Evolutionary conservation across 2,113 vertebrate genomes (phyloP).

Genomic region (Anhinga rufa): DNA sequence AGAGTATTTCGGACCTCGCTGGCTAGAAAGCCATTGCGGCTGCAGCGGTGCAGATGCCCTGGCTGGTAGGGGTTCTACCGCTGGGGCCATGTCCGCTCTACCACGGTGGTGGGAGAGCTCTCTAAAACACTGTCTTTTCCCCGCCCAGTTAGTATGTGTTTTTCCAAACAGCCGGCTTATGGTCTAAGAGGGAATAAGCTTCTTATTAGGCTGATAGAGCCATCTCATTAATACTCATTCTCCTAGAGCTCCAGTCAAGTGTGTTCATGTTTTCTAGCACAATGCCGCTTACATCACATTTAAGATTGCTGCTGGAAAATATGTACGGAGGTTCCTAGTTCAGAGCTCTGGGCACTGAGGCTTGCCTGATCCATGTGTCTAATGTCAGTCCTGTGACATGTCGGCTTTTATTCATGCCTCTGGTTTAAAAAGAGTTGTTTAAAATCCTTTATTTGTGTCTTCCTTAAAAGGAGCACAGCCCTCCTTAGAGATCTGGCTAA

Average conservation of each 20-base stretch:
- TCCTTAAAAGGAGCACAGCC: not conserved
- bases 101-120: not conserved
- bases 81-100: rapidly evolving
- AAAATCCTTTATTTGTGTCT: not conserved
- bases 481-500: not conserved
- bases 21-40: not conserved
- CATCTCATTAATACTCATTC: not conserved
- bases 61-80: not conserved
- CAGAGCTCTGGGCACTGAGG: not conserved
- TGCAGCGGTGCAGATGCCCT: not conserved
- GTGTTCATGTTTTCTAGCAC: not conserved
- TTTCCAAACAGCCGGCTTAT: not conserved
- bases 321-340: not conserved
- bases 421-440: not conserved
- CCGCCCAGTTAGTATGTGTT: not conserved
- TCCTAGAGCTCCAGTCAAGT: not conserved
- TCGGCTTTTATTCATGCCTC: not conserved
- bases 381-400: not conserved
- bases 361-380: not conserved
- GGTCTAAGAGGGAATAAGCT: not conserved
- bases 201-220: not conserved
- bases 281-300: not conserved
- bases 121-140: not conserved
- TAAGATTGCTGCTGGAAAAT: not conserved
- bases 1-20: not conserved